Conservation (phyloP, 2,113 vertebrate species). For the Python bivittatus region DNA sequence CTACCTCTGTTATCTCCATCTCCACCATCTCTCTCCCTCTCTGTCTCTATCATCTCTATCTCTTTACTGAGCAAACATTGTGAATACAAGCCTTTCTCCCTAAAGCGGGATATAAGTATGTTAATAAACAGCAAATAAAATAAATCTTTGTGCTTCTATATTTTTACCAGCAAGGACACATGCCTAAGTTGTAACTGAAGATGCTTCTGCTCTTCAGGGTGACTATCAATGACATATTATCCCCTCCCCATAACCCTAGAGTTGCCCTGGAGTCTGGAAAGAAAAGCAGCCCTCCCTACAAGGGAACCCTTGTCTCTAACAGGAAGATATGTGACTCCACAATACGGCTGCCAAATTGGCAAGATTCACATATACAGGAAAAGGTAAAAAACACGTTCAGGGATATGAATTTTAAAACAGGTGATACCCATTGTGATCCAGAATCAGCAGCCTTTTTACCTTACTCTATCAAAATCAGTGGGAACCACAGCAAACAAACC, state of each 20-base stretch:
- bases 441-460: not conserved
- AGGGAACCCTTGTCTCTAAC: not conserved
- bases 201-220: not conserved
- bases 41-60: not conserved
- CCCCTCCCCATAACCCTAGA: not conserved
- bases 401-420: no score
- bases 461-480: not conserved
- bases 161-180: not conserved
- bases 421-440: not conserved
- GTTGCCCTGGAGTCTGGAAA: not conserved
- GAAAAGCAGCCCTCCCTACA: not conserved
- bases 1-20: not conserved
- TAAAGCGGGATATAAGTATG: not conserved
- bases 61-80: not conserved
- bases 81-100: not conserved
- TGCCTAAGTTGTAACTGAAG: not conserved
- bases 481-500: not conserved
- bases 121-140: not conserved
- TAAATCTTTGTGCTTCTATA: not conserved
- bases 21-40: not conserved
- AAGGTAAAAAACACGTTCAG: not conserved
- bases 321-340: not conserved
- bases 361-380: not conserved
- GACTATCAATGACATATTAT: no score
- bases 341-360: not conserved